Base-by-base conservation (phyloP, 2,888 invertebrate species). In the Elegia similella region DNA sequence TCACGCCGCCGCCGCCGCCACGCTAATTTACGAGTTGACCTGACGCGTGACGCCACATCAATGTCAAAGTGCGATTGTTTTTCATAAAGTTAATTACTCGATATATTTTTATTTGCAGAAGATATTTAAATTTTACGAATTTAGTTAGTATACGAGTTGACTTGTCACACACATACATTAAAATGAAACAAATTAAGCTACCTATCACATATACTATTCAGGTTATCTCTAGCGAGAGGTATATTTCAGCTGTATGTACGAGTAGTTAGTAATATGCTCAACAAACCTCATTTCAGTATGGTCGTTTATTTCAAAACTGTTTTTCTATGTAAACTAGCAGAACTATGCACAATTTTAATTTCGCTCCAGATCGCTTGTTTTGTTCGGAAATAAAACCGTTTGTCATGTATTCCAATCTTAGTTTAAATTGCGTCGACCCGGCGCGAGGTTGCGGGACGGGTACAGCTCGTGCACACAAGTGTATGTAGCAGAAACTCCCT, bases 391-490 rank as follows among this genome's bases (percentile, higher is more conserved):
- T 34, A 50, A 50, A 50, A 50, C 34, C 38, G 50, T 50, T 34
- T 50, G 50, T 50, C 50, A 50, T 50, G 50, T 38, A 50, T 50
- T 34, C 50, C 50, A 50, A 50, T 50, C 38, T 50, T 50, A 50
- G 50, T 50, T 50, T 50, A 50, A 50, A 50, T 50, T 50, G 50
- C 50, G 17, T 50, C 38, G 50, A 34, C 34, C 17, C 16, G 50
- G 30, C n/a, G 6, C 10, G 50, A 32, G 16, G 32, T 34, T 2
- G 50, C 16, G 32, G 6, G 38, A 10, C 10, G 34, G 10, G 10
- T 12, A 10, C 10, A 34, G 38, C n/a, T 38, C n/a, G 38, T n/a
- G 3, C 12, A 38, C 5, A 12, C n/a, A n/a, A 34, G 10, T 1
- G 12, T 38, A 5, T n/a, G 12, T n/a, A 38, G n/a, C n/a, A 38